These are phyloP conservation scores for Enteromius afrohamiltoni DNA, from an alignment of 2,797 vertebrate genomes.

Conservation along the genomic window DNA sequence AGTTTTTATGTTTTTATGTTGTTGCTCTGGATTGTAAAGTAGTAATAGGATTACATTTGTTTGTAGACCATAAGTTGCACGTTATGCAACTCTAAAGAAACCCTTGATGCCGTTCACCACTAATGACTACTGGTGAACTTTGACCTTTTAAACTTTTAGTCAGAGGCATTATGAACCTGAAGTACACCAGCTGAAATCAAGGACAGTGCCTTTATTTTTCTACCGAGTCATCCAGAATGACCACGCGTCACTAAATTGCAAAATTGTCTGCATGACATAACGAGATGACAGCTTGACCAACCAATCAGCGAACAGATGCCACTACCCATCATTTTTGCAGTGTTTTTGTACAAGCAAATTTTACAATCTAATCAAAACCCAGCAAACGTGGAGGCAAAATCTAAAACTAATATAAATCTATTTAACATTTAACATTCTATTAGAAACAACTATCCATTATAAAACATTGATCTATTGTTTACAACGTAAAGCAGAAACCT, in stretches of 20 bases:
- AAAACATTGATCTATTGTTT: background rate
- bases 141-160: constrained; percentile 62
- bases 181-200: constrained; percentile 85
- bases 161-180: constrained; percentile 87
- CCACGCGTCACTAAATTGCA: constrained; percentile 66
- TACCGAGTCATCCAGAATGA: constrained; percentile 64
- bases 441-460: background rate
- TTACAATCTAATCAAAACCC: constrained; percentile 34
- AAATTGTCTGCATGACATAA: constrained; percentile 43
- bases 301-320: constrained; percentile 46
- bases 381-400: constrained; percentile 27
- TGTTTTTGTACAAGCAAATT: constrained; percentile 32
- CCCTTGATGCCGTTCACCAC: constrained; percentile 67
- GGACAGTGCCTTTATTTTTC: constrained; percentile 86
- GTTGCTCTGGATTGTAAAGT: constrained; percentile 69
- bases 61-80: constrained; percentile 78
- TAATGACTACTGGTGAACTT: constrained; percentile 68
- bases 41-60: constrained; percentile 68
- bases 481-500: background rate
- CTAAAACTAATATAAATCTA: background rate
- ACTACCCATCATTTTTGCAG: constrained; percentile 10
- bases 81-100: constrained; percentile 78
- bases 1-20: constrained; percentile 70
- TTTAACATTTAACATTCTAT: background rate
- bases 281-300: constrained; percentile 37